These are phyloP conservation scores for Hydropsyche tenuis DNA, from an alignment of 1,140 invertebrate species.

Conservation along the genomic window DNA sequence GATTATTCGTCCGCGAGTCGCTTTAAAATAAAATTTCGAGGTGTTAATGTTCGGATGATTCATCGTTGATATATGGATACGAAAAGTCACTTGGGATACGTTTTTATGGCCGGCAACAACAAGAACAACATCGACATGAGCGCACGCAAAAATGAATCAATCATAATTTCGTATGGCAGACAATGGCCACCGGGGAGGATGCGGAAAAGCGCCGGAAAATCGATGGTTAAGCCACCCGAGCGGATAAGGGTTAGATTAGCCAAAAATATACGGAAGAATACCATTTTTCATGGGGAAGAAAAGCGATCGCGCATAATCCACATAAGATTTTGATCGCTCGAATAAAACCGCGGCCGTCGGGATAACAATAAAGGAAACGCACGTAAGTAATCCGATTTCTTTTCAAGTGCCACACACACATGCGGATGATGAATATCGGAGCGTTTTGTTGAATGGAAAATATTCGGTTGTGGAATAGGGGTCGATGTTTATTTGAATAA, in stretches of 20 bases:
- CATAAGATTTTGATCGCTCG: conserved; percentile 12
- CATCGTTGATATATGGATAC: no score
- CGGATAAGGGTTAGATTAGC: conserved; percentile 25
- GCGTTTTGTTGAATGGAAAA: no score
- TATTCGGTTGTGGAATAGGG: no score
- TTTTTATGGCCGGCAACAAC: neutral
- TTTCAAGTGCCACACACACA: no score
- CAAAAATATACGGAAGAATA: conserved; percentile 23
- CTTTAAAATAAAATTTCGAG: no score
- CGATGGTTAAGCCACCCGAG: conserved; percentile 20
- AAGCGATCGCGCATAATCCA: conserved; percentile 6
- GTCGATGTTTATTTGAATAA: no score
- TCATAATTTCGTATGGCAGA: conserved; percentile 32
- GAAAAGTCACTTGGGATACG: no score
- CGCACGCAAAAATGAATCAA: conserved; percentile 21
- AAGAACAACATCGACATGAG: neutral
- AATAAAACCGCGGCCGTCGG: neutral
- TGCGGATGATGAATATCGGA: no score
- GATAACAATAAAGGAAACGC: no score
- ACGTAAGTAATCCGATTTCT: no score
- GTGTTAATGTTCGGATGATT: no score
- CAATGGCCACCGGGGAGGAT: conserved; percentile 18
- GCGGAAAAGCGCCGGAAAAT: conserved; percentile 22
- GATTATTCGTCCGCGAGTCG: no score
- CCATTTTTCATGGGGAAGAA: conserved; percentile 11